phyloP scores from a whole-genome alignment of 2,888 invertebrate genomes.

The Physocephala rufipes region DNA sequence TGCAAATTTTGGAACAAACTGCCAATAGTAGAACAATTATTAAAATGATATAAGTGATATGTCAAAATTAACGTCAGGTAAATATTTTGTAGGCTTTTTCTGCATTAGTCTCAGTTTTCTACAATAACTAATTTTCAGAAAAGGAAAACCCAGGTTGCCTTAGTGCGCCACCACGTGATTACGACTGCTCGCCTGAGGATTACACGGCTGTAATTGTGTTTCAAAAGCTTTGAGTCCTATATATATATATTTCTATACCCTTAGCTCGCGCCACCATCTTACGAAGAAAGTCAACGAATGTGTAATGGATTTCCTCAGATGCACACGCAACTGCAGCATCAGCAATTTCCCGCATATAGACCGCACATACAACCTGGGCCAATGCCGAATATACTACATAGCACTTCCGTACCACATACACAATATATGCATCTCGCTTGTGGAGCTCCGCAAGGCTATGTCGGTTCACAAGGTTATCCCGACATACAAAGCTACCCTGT shows the following conservation, averaged over 20 bases:
- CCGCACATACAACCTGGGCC: slow-evolving; percentile 27
- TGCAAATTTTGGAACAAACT: background rate
- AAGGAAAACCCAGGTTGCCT: background rate
- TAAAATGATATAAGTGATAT: background rate
- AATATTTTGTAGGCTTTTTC: slow-evolving; percentile 2
- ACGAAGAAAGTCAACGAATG: slow-evolving; percentile 60
- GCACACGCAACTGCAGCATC: slow-evolving; percentile 28
- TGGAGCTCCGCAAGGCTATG: no score
- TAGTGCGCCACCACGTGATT: slow-evolving; percentile 7
- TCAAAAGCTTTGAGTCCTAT: background rate
- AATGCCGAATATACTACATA: background rate
- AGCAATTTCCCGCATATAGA: slow-evolving; percentile 45
- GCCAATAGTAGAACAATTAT: background rate
- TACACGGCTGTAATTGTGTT: slow-evolving; percentile 2
- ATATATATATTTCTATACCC: background rate
- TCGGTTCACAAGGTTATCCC: no score
- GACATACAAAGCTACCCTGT: no score
- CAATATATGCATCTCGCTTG: no score
- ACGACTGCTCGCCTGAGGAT: background rate
- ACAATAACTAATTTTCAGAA: background rate
- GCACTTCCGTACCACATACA: slow-evolving; percentile 16
- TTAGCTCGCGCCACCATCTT: slow-evolving; percentile 59
- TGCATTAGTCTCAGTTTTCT: no score
- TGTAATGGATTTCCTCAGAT: slow-evolving; percentile 35
- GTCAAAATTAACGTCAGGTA: slow-evolving; percentile 13